Base-by-base conservation (phyloP, 2,888 invertebrate species). In the Beris morrisii region DNA sequence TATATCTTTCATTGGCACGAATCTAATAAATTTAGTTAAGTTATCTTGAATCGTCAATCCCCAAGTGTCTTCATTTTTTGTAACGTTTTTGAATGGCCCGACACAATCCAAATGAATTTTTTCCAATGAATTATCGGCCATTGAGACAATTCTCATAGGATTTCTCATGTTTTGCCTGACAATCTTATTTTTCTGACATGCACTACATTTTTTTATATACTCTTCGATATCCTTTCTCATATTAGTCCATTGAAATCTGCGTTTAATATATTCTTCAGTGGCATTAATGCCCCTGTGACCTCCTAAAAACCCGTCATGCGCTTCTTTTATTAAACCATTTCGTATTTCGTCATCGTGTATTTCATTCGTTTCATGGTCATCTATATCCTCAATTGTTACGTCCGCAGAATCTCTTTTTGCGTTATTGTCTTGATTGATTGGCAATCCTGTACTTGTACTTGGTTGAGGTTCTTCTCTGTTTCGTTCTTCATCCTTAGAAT, bases 161-260 rank as follows among this genome's bases (percentile, higher is more conserved):
- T 7, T 28, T 5, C 11, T 52, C 22, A 6, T 52, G 28, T 52
- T 52, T 15, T 52, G 52, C 1, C 52, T 13, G 5, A 22, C 11
- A 11, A 52, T 52, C 7, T 52, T 28, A 15, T 28, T 28, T 22
- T 52, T 28, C 22, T 52, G 52, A 22, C 52, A 52, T 28, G 15
- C 22, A 5, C 9, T 11, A 52, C 52, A 52, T 4, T n/a, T 52
- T n/a, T 52, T 52, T 13, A 52, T 52, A 11, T 52, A 52, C 5
- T 52, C 22, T n/a, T 15, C 5, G 28, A 52, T 52, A 52, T 52
- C 52, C 28, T 52, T 52, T 28, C 28, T 11, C 5, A 52, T 52
- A 6, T 28, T 22, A 15, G 11, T 28, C 52, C 52, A 52, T 7
- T 52, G 28, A 52, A 28, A 52, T 28, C 28, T 52, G 15, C 28